These are phyloP conservation scores for Nannobrachium achirus DNA, from an alignment of 2,113 vertebrate genomes.

Conservation along the genomic window DNA sequence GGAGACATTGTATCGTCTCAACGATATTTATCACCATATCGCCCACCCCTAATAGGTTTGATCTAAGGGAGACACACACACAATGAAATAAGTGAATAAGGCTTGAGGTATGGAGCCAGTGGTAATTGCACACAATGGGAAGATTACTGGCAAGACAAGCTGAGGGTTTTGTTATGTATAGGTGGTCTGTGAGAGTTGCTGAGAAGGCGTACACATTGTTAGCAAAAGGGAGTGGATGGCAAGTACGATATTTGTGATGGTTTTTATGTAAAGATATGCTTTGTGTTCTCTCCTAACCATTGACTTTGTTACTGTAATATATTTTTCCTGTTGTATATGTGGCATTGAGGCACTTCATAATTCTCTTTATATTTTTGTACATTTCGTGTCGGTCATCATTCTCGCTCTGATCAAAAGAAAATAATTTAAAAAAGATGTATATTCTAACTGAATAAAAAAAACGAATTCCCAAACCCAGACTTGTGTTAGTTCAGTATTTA, in stretches of 20 bases:
- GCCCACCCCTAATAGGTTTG: too few species aligned
- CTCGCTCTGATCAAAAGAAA: constrained; percentile 77
- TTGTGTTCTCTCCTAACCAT: constrained; percentile 76
- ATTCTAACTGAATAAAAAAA: constrained; percentile 82
- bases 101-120: not conserved
- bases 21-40: too few species aligned
- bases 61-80: too few species aligned
- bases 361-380: constrained; percentile 94
- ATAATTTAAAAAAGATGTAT: constrained; percentile 87
- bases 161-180: constrained; percentile 37
- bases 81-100: constrained; percentile 6
- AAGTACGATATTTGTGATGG: constrained; percentile 29
- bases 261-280: constrained; percentile 74
- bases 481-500: constrained; percentile 35
- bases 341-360: constrained; percentile 86
- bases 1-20: too few species aligned
- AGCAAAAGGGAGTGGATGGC: constrained; percentile 22
- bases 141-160: constrained; percentile 15
- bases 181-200: constrained; percentile 63
- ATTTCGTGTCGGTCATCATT: constrained; percentile 72
- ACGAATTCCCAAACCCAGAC: constrained; percentile 24
- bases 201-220: constrained; percentile 36
- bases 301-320: constrained; percentile 84
- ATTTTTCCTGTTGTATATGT: constrained; percentile 91
- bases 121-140: not conserved